Base-by-base conservation (phyloP, 2,113 vertebrate species). In the Tetrax tetrax region DNA sequence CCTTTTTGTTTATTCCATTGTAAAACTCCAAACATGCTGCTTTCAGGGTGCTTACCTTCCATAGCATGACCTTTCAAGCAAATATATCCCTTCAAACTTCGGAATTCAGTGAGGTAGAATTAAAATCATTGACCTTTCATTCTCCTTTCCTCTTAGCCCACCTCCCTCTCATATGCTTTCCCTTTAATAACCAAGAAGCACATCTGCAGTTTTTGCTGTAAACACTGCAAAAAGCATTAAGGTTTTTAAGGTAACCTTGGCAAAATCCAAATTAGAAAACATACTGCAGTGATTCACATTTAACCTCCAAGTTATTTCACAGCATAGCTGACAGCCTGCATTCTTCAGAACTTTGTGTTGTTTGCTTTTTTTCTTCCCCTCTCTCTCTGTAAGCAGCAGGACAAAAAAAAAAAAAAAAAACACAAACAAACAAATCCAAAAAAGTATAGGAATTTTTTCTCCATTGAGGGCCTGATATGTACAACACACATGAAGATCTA, bases 61-160 rank as follows among this genome's bases (percentile, higher is more conserved):
- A 93, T 81, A 93, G 37, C 60, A 76, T 91, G 94, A 97, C 93
- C 96, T 96, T 96, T 95, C 83, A 90, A 93, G 69, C 90, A 96
- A 96, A 90, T 82, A 96, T 84, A 92, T 86, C 93, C 47, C 80
- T 94, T 92, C 92, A 94, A 96, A 97, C 89, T 91, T 95, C 91
- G 88, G 86, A 97, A 95, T 97, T 93, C 79, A 87, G 88, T 31
- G 66, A 97, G 74, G 86, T 87, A 92, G 92, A 97, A 96, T 93
- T 97, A 97, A 97, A 96, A 95, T 92, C 86, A 88, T 91, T 96
- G 95, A 97, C 93, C 87, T 97, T 95, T 95, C 71, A 61, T 95
- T 97, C 91, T 96, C 82, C 92, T 95, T 89, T 92, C 83, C 54
- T 91, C 50, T 50, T 89, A 91, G 81, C 56, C 89, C 84, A 94